Percentiles rank a stretch among this genome's conserved stretches.
phyloP scores from a whole-genome alignment of 2,888 invertebrate species.

The Melanostoma scalare region DNA sequence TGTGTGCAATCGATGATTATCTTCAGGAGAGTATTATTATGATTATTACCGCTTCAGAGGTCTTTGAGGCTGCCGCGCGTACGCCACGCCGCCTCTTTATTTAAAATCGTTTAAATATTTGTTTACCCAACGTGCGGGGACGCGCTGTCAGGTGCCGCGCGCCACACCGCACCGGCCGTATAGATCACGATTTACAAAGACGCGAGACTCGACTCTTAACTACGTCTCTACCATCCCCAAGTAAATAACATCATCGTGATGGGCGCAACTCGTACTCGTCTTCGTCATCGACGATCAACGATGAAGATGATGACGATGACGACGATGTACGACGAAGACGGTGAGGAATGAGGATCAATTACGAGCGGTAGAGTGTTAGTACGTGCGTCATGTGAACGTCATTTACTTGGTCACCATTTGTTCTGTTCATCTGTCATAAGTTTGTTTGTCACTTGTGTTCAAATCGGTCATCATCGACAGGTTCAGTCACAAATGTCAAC shows the following conservation, averaged over 20 bases:
- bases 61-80: slow-evolving; percentile 70
- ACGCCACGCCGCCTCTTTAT: slow-evolving; percentile 69
- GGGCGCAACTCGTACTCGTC: slow-evolving; percentile 22
- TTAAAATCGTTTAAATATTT: slow-evolving; percentile 64
- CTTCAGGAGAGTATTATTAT: slow-evolving; percentile 69
- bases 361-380: slow-evolving; percentile 46
- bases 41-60: slow-evolving; percentile 66
- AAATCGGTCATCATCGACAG: slow-evolving; percentile 49
- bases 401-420: slow-evolving; percentile 55
- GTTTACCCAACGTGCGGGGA: slow-evolving; percentile 55
- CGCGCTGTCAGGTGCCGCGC: neutral
- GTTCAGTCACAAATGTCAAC: slow-evolving; percentile 56
- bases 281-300: slow-evolving; percentile 30
- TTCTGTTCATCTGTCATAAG: slow-evolving; percentile 65
- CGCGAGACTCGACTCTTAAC: slow-evolving; percentile 5
- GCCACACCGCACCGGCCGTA: neutral
- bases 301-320: neutral
- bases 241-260: slow-evolving; percentile 59
- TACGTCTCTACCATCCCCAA: slow-evolving; percentile 29
- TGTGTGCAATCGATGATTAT: slow-evolving; percentile 70
- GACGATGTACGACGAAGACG: neutral
- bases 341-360: slow-evolving; percentile 50
- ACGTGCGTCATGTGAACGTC: slow-evolving; percentile 62
- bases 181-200: slow-evolving; percentile 18
- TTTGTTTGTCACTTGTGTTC: slow-evolving; percentile 58